Evolutionary conservation across 2,797 vertebrate species (phyloP).

Genomic region (Crenuchus spilurus): DNA sequence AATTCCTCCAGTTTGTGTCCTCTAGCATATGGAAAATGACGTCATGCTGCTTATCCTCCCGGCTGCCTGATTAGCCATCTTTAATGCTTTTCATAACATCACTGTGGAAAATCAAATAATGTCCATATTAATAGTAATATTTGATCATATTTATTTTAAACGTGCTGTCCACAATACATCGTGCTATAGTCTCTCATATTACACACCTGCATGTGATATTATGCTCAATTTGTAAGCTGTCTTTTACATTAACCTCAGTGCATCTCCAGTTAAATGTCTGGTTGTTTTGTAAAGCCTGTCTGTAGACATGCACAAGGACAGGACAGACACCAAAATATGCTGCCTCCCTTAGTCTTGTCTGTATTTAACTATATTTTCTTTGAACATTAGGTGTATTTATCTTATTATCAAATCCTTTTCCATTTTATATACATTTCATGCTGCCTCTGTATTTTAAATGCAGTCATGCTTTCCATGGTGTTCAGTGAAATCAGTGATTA

Average conservation of each 20-base stretch:
- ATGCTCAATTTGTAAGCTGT: neutral
- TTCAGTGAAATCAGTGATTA: neutral
- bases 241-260: no score
- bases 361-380: no score
- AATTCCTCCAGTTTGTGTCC: neutral
- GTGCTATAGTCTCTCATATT: neutral
- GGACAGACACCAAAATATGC: no score
- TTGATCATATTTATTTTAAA: neutral
- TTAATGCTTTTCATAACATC: slow-evolving; percentile 51
- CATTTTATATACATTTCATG: neutral
- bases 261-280: no score
- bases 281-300: no score
- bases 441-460: neutral
- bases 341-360: neutral
- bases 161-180: neutral
- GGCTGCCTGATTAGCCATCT: slow-evolving; percentile 7
- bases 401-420: no score
- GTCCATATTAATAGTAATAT: no score
- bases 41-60: slow-evolving; percentile 22
- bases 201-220: neutral
- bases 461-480: neutral
- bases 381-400: neutral
- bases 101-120: neutral
- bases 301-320: no score
- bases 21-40: slow-evolving; percentile 27